phyloP scores from a whole-genome alignment of 2,888 invertebrate species.

The Chymomyza caudatula region DNA sequence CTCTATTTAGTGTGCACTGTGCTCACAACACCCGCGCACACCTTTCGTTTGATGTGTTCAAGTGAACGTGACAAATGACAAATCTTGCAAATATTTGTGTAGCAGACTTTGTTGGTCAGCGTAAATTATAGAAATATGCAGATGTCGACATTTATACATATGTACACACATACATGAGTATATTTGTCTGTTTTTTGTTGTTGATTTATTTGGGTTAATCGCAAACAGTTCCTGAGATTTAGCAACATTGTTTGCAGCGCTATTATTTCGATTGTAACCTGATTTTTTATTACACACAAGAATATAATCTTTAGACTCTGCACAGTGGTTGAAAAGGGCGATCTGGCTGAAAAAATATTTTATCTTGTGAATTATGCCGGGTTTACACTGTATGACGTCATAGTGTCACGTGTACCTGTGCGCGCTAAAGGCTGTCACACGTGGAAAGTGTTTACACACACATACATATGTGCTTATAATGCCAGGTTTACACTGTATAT shows the following conservation, averaged over 20 bases:
- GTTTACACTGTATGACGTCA: too few relatives aligned
- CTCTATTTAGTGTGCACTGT: constrained; percentile 23
- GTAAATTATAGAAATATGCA: constrained; percentile 46
- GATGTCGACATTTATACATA: constrained; percentile 8
- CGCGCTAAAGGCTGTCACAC: too few relatives aligned
- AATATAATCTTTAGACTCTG: not conserved
- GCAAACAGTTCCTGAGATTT: not conserved
- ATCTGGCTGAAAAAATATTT: too few relatives aligned
- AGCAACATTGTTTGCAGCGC: not conserved
- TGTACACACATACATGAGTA: not conserved
- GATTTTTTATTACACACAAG: constrained; percentile 1
- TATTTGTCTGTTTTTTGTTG: constrained; percentile 31
- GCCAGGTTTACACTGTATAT: too few relatives aligned
- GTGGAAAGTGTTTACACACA: too few relatives aligned
- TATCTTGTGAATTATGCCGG: too few relatives aligned
- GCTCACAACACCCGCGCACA: constrained; percentile 38
- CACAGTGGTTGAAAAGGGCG: too few relatives aligned
- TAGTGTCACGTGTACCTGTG: too few relatives aligned
- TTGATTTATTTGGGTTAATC: constrained; percentile 4
- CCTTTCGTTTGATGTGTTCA: constrained; percentile 70
- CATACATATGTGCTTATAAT: too few relatives aligned
- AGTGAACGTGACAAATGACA: constrained; percentile 71
- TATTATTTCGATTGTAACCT: constrained; percentile 1
- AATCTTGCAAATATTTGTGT: constrained; percentile 58
- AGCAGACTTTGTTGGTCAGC: constrained; percentile 32